These are phyloP conservation scores for Drosophila picticornis DNA, from an alignment of 2,888 invertebrate species.

Conservation along the genomic window DNA sequence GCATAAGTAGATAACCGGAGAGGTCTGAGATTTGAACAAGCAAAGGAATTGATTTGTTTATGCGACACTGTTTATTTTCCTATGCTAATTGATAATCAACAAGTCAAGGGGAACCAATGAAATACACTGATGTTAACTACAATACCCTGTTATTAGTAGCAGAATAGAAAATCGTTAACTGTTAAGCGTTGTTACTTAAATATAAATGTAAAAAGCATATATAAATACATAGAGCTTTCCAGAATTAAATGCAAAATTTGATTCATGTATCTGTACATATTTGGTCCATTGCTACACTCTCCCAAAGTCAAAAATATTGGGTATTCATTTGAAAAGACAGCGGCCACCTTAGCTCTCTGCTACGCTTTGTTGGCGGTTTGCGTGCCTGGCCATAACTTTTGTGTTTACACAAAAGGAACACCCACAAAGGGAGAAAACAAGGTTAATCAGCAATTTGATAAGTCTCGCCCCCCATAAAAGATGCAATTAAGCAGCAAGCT, in stretches of 20 bases:
- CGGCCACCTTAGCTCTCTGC: not conserved
- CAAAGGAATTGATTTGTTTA: constrained; percentile 32
- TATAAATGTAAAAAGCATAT: not conserved
- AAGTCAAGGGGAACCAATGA: constrained; percentile 14
- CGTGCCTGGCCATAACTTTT: constrained; percentile 15
- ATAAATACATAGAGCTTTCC: not conserved
- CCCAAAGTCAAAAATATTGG: not conserved
- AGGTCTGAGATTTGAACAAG: constrained; percentile 8
- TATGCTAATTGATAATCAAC: constrained; percentile 52
- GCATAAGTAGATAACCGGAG: constrained; percentile 13
- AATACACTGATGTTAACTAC: not conserved
- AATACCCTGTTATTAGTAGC: constrained; percentile 27
- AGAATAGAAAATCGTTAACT: not conserved
- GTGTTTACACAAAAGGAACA: constrained; percentile 36
- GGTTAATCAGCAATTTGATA: constrained; percentile 55
- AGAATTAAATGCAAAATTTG: not conserved
- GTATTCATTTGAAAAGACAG: constrained; percentile 6
- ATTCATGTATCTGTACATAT: too few relatives aligned
- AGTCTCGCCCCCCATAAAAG: constrained; percentile 31
- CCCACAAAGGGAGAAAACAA: constrained; percentile 36
- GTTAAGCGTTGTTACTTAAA: not conserved
- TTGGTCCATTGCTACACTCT: not conserved
- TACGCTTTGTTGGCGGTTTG: constrained; percentile 4
- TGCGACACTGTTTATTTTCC: constrained; percentile 32
- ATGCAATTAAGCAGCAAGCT: constrained; percentile 46